Conservation (phyloP, 2,797 vertebrate genomes). For the Channa striata region DNA sequence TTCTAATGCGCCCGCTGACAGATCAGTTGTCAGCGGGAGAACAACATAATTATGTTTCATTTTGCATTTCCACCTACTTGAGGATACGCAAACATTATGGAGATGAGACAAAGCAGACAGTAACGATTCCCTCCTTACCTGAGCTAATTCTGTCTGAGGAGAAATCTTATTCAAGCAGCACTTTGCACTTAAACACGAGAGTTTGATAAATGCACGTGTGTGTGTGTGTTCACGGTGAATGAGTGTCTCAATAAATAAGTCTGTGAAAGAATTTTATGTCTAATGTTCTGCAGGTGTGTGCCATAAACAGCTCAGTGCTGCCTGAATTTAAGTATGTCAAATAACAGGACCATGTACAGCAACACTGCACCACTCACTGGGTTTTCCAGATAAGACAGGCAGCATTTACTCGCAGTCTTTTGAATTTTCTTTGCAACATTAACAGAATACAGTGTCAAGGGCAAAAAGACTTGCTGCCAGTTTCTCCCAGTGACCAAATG, state of each 20-base stretch:
- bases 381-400: slow-evolving; percentile 12
- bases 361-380: slow-evolving; percentile 2
- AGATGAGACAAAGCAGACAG: slow-evolving; percentile 71
- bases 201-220: slow-evolving; percentile 50
- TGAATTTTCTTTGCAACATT: neutral
- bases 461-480: neutral
- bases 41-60: slow-evolving; percentile 80
- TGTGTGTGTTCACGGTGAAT: slow-evolving; percentile 33
- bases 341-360: slow-evolving; percentile 17
- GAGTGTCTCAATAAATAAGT: slow-evolving; percentile 40
- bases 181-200: slow-evolving; percentile 42
- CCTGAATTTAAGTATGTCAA: slow-evolving; percentile 40
- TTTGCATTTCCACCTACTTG: slow-evolving; percentile 72
- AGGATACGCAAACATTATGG: slow-evolving; percentile 67
- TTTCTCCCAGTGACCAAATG: neutral
- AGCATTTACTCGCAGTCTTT: slow-evolving; percentile 15
- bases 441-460: neutral
- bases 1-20: slow-evolving; percentile 69
- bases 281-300: slow-evolving; percentile 46
- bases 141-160: slow-evolving; percentile 73
- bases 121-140: slow-evolving; percentile 66
- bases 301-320: slow-evolving; percentile 40
- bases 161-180: slow-evolving; percentile 53
- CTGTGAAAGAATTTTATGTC: slow-evolving; percentile 16
- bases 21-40: slow-evolving; percentile 75